Conservation (phyloP, 2,888 invertebrate species). For the Chelonus formosanus region DNA sequence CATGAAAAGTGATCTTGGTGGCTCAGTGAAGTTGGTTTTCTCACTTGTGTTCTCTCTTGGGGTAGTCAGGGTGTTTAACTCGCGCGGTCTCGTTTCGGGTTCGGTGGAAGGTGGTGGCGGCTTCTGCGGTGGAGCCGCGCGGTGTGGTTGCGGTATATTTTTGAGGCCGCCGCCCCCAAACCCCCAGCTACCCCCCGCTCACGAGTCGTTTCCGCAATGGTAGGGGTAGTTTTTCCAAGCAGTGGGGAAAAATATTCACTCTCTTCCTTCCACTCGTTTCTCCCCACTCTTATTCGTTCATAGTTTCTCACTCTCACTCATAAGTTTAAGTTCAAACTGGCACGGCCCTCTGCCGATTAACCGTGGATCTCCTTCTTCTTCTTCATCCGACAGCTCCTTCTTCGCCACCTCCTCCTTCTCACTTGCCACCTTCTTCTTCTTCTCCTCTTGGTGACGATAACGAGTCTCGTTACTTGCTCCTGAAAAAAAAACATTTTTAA, state of each 20-base stretch:
- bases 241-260: constrained; percentile 62
- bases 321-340: constrained; percentile 29
- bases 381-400: neutral
- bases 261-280: constrained; percentile 29
- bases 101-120: constrained; percentile 63
- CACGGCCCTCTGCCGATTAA: constrained; percentile 37
- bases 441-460: constrained; percentile 33
- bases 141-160: constrained; percentile 66
- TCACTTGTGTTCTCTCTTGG: constrained; percentile 19
- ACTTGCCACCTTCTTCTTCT: constrained; percentile 26
- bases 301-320: constrained; percentile 21
- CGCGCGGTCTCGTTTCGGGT: constrained; percentile 63
- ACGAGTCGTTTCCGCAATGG: constrained; percentile 45
- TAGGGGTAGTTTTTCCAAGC: constrained; percentile 59
- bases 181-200: constrained; percentile 48
- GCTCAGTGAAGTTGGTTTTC: neutral
- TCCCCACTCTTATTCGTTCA: constrained; percentile 22
- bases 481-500: constrained; percentile 26
- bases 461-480: constrained; percentile 38
- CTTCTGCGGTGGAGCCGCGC: constrained; percentile 65
- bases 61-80: constrained; percentile 56
- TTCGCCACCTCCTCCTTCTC: constrained; percentile 5
- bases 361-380: constrained; percentile 36
- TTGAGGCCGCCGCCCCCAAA: constrained; percentile 65
- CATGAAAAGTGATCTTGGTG: neutral